phyloP scores from a whole-genome alignment of 2,888 invertebrate genomes.

The Epinotia ramella region DNA sequence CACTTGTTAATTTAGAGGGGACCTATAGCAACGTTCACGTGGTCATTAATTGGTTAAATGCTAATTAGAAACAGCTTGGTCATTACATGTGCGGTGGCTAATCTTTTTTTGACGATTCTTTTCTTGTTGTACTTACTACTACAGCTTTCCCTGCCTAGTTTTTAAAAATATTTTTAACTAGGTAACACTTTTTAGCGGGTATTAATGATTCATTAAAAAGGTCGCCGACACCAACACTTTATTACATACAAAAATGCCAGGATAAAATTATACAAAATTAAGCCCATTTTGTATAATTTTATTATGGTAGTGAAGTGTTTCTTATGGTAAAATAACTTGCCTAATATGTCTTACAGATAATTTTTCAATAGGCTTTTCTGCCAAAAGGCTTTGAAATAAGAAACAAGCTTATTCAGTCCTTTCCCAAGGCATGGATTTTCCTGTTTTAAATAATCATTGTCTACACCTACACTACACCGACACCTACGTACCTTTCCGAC shows the following conservation, averaged over 20 bases:
- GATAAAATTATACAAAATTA: not conserved
- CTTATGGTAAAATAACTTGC: conserved; percentile 6
- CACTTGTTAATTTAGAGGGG: not conserved
- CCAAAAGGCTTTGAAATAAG: conserved; percentile 16
- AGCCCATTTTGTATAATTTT: conserved; percentile 2
- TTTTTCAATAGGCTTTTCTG: conserved; percentile 1
- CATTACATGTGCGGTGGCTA: no score
- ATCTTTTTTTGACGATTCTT: no score
- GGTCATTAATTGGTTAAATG: not conserved
- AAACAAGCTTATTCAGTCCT: conserved; percentile 15
- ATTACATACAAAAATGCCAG: not conserved
- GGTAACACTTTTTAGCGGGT: not conserved
- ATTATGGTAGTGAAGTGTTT: conserved; percentile 1
- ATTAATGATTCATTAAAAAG: not conserved
- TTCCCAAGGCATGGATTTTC: no score
- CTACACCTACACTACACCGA: no score
- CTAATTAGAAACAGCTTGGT: no score
- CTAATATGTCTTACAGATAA: not conserved
- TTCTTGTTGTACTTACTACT: no score
- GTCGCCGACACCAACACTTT: not conserved
- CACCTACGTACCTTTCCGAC: conserved; percentile 8
- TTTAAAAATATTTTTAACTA: no score
- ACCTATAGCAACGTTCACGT: not conserved
- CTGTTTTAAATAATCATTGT: no score
- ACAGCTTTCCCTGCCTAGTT: no score